Percentiles rank a stretch among this genome's conserved stretches.
Evolutionary conservation across 1,140 invertebrate species (phyloP).

Genomic region (Cherax destructor): DNA sequence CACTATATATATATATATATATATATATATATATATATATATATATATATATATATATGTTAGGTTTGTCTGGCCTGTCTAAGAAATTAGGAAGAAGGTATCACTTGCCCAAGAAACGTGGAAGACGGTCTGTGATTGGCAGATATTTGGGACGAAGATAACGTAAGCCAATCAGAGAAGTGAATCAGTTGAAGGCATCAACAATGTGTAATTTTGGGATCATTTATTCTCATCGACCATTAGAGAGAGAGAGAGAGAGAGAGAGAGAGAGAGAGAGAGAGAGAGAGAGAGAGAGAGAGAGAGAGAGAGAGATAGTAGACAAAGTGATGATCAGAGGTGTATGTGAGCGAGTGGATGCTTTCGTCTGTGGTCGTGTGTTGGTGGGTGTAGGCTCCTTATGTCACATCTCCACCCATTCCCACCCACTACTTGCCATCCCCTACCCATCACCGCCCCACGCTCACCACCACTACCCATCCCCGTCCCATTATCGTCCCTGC

Average conservation of each 20-base stretch:
- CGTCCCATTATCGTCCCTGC: not conserved
- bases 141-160: constrained; percentile 36
- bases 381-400: not conserved
- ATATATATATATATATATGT: no score
- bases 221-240: not conserved
- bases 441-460: constrained; percentile 35
- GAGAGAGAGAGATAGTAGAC: no score
- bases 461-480: constrained; percentile 14
- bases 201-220: constrained; percentile 35
- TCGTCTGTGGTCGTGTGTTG: constrained; percentile 23
- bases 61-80: no score
- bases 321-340: no score
- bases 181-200: constrained; percentile 11
- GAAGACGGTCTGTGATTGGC: constrained; percentile 36
- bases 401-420: constrained; percentile 1
- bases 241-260: no score
- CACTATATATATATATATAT: no score
- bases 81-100: no score
- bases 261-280: no score
- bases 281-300: no score
- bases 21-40: no score
- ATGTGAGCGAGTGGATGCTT: not conserved
- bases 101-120: not conserved
- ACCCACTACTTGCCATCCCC: not conserved
- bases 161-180: constrained; percentile 41